These are phyloP conservation scores for Trichogramma pretiosum DNA, from an alignment of 1,140 invertebrate genomes.

Conservation along the genomic window DNA sequence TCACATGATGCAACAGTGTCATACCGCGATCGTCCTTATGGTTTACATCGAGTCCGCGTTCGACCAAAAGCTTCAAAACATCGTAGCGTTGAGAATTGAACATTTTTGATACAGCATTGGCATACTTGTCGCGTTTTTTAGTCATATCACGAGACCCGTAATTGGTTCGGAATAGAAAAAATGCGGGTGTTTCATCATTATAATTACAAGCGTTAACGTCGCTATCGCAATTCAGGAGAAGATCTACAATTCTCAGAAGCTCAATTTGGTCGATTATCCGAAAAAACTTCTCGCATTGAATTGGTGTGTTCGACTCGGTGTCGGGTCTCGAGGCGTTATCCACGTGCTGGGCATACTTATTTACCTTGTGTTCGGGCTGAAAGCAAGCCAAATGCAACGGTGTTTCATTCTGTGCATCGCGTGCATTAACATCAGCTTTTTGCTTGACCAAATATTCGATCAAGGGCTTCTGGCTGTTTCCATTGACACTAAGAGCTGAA, in stretches of 20 bases:
- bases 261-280: not conserved
- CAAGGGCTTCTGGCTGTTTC: not conserved
- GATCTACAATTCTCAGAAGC: slow-evolving; percentile 3
- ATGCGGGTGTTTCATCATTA: slow-evolving; percentile 3
- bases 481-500: not conserved
- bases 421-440: slow-evolving; percentile 3
- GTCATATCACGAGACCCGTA: no score
- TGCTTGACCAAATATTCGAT: slow-evolving; percentile 1
- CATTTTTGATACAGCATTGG: not conserved
- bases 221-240: slow-evolving; percentile 7
- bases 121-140: not conserved
- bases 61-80: slow-evolving; percentile 9
- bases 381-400: slow-evolving; percentile 13
- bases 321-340: not conserved
- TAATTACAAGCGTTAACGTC: slow-evolving; percentile 8
- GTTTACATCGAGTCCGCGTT: slow-evolving; percentile 4
- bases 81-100: slow-evolving; percentile 3
- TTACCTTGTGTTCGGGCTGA: slow-evolving; percentile 4
- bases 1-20: slow-evolving; percentile 10
- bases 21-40: not conserved
- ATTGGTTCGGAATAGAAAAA: slow-evolving; percentile 7
- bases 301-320: not conserved
- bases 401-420: not conserved
- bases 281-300: not conserved
- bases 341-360: slow-evolving; percentile 1